Conservation (phyloP, 2,797 vertebrate genomes). For the Spinus pinus region DNA sequence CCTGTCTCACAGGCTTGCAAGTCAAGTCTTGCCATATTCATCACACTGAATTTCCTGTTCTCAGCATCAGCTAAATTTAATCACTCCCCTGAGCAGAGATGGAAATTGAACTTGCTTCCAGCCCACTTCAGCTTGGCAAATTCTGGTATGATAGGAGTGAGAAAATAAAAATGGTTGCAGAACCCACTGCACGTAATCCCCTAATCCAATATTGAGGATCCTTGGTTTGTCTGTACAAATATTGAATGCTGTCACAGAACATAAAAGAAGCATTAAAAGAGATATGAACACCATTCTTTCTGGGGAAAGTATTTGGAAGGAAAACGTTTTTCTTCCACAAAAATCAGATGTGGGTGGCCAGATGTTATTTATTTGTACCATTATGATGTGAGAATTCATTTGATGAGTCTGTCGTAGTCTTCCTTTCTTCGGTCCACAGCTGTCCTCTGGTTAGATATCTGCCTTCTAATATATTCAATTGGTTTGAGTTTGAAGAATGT, state of each 20-base stretch:
- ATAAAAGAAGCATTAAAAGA: background rate
- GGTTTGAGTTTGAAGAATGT: background rate
- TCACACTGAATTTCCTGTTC: slow-evolving; percentile 17
- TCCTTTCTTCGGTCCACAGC: background rate
- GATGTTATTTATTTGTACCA: background rate
- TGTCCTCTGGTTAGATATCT: background rate
- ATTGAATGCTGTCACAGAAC: background rate
- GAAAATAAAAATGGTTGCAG: slow-evolving; percentile 31
- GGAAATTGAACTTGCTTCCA: slow-evolving; percentile 54
- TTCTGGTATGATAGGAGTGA: slow-evolving; percentile 12
- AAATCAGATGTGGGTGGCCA: background rate
- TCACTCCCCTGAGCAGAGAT: slow-evolving; percentile 7
- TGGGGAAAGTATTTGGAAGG: background rate
- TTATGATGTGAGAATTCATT: background rate
- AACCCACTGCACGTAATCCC: background rate
- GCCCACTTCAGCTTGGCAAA: slow-evolving; percentile 9
- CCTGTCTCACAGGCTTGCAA: background rate
- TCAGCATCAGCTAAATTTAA: slow-evolving; percentile 30
- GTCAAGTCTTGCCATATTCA: slow-evolving; percentile 13
- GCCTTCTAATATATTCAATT: background rate
- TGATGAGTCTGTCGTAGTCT: background rate
- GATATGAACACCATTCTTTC: background rate
- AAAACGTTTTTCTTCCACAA: background rate
- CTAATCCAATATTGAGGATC: slow-evolving; percentile 30
- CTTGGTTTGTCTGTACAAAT: background rate